Conservation (phyloP, 2,113 vertebrate genomes). For the Tamias sibiricus region DNA sequence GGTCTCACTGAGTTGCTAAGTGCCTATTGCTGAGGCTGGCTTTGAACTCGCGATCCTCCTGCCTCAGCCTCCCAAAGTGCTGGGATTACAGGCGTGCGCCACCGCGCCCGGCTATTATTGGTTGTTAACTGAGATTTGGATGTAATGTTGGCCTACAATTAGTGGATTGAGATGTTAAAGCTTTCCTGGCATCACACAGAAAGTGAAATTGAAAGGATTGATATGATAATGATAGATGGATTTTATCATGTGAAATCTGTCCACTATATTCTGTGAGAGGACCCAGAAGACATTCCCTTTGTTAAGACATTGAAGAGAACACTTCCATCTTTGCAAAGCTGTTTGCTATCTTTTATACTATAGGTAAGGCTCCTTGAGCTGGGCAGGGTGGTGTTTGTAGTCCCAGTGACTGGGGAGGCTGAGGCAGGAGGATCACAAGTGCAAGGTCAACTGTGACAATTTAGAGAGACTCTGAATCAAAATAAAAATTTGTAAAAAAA, state of each 20-base stretch:
- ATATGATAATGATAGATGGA: not conserved
- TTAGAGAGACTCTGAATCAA: no score
- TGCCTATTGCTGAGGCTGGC: no score
- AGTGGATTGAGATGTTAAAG: not conserved
- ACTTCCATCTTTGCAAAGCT: not conserved
- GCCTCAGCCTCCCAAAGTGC: no score
- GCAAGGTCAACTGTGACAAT: no score
- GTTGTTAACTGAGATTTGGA: conserved; percentile 26
- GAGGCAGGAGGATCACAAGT: no score
- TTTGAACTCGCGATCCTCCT: no score
- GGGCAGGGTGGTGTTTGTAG: no score
- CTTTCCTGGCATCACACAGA: not conserved
- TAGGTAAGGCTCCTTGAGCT: not conserved
- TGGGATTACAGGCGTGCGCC: no score
- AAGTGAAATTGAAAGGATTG: conserved; percentile 1
- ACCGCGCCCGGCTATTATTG: no score
- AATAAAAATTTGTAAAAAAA: no score
- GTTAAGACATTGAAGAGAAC: not conserved
- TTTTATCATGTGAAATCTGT: not conserved
- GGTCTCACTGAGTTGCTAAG: no score
- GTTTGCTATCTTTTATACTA: not conserved
- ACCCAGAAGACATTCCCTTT: not conserved
- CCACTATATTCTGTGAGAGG: not conserved
- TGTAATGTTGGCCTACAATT: not conserved
- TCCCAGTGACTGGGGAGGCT: no score